A percentile compares a stretch with the other conserved stretches of the same genome.
These are phyloP conservation scores for Stegostoma tigrinum DNA, from an alignment of 2,113 vertebrate genomes.

Conservation along the genomic window DNA sequence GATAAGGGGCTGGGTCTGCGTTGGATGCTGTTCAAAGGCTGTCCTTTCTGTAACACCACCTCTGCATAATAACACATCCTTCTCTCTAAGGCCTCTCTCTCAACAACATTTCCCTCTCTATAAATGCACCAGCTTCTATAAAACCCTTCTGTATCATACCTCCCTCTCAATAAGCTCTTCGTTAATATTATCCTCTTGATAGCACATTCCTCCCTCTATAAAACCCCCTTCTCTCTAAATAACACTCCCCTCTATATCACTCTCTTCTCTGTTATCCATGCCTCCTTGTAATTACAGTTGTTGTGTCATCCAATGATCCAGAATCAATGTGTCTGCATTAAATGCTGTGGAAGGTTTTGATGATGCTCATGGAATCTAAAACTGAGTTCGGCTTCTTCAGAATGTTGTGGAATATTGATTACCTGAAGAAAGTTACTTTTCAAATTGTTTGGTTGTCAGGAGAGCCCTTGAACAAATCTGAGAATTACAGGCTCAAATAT, in stretches of 20 bases:
- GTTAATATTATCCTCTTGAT: not conserved
- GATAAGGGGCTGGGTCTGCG: no score
- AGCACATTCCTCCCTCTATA: not conserved
- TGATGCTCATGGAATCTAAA: not conserved
- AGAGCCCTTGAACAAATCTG: not conserved
- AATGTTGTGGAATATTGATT: conserved; percentile 12
- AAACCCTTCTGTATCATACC: not conserved
- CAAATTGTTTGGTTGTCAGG: not conserved
- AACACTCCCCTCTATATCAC: not conserved
- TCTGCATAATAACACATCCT: no score
- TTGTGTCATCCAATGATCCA: not conserved
- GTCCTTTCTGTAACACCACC: not conserved
- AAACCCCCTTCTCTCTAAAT: no score
- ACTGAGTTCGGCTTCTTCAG: not conserved
- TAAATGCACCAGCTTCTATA: no score
- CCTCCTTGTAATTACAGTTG: not conserved
- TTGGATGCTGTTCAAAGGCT: no score
- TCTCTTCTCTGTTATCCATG: not conserved
- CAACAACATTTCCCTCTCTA: not conserved
- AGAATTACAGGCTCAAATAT: not conserved
- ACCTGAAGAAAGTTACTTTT: not conserved
- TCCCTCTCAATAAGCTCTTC: no score
- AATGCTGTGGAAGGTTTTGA: not conserved
- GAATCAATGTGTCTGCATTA: no score
- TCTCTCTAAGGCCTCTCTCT: not conserved